These are phyloP conservation scores for Pachymerium ferrugineum DNA, from an alignment of 2,888 invertebrate species.

Conservation along the genomic window DNA sequence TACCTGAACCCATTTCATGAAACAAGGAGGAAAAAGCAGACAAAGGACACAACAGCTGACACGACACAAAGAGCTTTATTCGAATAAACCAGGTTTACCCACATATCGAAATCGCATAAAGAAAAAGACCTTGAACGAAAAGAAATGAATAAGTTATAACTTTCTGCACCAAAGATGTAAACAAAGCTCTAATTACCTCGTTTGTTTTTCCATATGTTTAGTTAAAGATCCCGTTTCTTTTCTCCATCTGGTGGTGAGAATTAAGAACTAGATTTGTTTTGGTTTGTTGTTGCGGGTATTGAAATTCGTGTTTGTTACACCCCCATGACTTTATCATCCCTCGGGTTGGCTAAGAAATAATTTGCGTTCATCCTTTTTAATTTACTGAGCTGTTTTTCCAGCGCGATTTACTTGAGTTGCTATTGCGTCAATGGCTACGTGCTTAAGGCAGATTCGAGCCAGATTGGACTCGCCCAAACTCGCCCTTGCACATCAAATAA, in stretches of 20 bases:
- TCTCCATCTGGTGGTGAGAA: neutral
- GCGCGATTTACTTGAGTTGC: too few relatives aligned
- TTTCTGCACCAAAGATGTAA: neutral
- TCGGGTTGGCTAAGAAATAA: too few relatives aligned
- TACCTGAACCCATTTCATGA: too few relatives aligned
- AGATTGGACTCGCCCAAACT: too few relatives aligned
- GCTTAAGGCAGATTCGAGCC: too few relatives aligned
- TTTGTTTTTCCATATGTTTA: constrained; percentile 3
- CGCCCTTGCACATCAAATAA: neutral
- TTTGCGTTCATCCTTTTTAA: too few relatives aligned
- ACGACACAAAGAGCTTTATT: neutral
- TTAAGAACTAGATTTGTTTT: neutral
- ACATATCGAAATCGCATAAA: neutral
- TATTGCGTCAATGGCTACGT: too few relatives aligned
- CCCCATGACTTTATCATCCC: too few relatives aligned
- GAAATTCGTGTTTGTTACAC: too few relatives aligned
- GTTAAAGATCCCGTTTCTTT: neutral
- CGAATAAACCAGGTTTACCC: neutral
- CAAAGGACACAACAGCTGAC: neutral
- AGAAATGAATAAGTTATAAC: neutral
- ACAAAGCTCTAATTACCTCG: neutral
- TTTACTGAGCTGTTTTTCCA: too few relatives aligned
- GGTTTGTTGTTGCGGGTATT: too few relatives aligned
- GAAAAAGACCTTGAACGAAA: constrained; percentile 4
- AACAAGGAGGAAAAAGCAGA: neutral